A percentile compares a stretch with the other conserved stretches of the same genome.
These are phyloP conservation scores for Archivesica marissinica DNA, from an alignment of 1,140 invertebrate species.

Conservation along the genomic window DNA sequence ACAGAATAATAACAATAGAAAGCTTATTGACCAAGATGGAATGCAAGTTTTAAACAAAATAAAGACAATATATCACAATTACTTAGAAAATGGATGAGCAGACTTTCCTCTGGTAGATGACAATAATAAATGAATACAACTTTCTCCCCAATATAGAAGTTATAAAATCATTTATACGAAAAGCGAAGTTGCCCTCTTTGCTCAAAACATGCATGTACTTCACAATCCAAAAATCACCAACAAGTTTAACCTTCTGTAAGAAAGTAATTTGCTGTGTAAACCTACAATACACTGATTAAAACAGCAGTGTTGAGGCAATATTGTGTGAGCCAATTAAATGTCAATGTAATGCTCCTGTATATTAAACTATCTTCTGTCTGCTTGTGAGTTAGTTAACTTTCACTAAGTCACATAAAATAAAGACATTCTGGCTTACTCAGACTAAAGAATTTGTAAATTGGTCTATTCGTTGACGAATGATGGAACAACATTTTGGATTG, in stretches of 20 bases:
- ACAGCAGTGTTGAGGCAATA: too few species aligned
- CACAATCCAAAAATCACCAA: slow-evolving; percentile 12
- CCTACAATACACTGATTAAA: too few species aligned
- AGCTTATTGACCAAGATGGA: slow-evolving; percentile 41
- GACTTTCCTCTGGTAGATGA: slow-evolving; percentile 8
- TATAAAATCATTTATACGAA: slow-evolving; percentile 8
- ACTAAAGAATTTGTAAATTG: too few species aligned
- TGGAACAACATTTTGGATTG: slow-evolving; percentile 19
- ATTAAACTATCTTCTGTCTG: too few species aligned
- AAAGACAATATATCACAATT: slow-evolving; percentile 36
- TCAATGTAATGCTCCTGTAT: too few species aligned
- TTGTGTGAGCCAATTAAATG: neutral
- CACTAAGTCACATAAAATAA: too few species aligned
- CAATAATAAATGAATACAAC: slow-evolving; percentile 16
- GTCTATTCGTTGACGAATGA: too few species aligned
- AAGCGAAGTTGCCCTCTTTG: slow-evolving; percentile 15
- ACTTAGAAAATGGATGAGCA: slow-evolving; percentile 34
- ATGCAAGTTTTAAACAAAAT: slow-evolving; percentile 39
- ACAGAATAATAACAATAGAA: slow-evolving; percentile 33
- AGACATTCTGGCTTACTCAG: too few species aligned
- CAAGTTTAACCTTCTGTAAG: slow-evolving; percentile 2
- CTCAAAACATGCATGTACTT: slow-evolving; percentile 10
- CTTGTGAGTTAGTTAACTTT: too few species aligned
- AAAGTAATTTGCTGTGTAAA: neutral
- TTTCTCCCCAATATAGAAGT: neutral